Evolutionary conservation across 2,113 vertebrate species (phyloP).

Genomic region (Tenrec ecaudatus): DNA sequence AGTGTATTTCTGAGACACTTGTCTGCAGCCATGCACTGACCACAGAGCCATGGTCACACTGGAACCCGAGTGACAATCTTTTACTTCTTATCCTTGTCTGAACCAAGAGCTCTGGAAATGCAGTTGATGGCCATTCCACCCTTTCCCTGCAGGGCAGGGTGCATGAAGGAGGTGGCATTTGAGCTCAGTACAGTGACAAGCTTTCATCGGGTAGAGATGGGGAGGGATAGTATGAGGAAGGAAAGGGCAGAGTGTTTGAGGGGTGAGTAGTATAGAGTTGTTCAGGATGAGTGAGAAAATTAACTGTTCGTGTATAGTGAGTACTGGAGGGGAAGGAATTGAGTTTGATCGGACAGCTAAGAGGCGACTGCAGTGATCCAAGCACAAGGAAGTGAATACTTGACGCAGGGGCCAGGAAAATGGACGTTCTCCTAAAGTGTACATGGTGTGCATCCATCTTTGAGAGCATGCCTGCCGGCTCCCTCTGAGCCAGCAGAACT

Average conservation of each 20-base stretch:
- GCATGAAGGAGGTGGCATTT: neutral
- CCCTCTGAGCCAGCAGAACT: neutral
- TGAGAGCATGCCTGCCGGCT: neutral
- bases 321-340: neutral
- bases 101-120: neutral
- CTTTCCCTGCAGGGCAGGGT: neutral
- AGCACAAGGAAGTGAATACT: conserved; percentile 9
- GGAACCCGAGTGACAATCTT: too few relatives aligned
- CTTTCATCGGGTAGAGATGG: neutral
- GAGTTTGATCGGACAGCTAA: neutral
- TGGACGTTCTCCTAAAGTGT: neutral
- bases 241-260: neutral
- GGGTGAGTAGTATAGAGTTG: neutral
- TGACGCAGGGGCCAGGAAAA: neutral
- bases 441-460: neutral
- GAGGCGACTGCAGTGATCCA: neutral
- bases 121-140: too few relatives aligned
- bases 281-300: neutral
- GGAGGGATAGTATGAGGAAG: neutral
- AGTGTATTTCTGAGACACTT: too few relatives aligned
- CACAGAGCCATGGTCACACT: too few relatives aligned
- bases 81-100: neutral
- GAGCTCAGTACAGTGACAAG: neutral
- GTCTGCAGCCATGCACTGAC: too few relatives aligned
- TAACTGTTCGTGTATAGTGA: neutral